phyloP scores from a whole-genome alignment of 1,140 invertebrate species.

The Lanistes nyassanus region DNA sequence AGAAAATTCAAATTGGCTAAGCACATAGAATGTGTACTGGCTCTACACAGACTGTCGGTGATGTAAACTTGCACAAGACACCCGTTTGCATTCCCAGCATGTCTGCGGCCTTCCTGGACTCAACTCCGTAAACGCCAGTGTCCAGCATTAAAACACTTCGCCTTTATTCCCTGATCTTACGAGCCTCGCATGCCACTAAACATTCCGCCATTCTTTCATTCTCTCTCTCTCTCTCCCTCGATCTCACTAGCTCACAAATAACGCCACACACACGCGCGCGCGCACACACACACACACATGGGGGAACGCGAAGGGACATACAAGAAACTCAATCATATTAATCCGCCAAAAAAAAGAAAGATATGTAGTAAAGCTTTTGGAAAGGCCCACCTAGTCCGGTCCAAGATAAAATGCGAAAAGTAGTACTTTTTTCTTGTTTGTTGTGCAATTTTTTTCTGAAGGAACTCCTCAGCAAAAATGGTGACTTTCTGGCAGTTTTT shows the following conservation, averaged over 20 bases:
- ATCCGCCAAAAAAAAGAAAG: too few relatives aligned
- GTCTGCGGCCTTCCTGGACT: not conserved
- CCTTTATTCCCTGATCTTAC: not conserved
- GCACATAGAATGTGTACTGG: conserved; percentile 2
- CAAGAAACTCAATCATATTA: too few relatives aligned
- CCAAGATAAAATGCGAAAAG: too few relatives aligned
- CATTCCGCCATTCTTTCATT: not conserved
- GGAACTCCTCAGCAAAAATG: too few relatives aligned
- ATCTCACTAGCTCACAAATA: not conserved
- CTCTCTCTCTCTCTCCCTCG: too few relatives aligned
- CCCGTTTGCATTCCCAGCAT: not conserved
- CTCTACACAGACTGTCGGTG: not conserved
- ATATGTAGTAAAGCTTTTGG: too few relatives aligned
- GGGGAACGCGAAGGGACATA: not conserved
- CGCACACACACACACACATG: conserved; percentile 10
- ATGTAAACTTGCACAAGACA: conserved; percentile 2
- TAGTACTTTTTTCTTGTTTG: too few relatives aligned
- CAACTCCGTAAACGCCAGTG: not conserved
- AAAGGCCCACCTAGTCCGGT: too few relatives aligned
- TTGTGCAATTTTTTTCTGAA: too few relatives aligned
- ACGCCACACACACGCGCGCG: conserved; percentile 1
- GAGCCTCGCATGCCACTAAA: not conserved
- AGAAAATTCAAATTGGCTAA: conserved; percentile 9
- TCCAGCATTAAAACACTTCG: conserved; percentile 6
- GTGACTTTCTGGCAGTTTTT: too few relatives aligned